These are phyloP conservation scores for Fistularia tabacaria DNA, from an alignment of 2,797 vertebrate genomes.

Conservation along the genomic window DNA sequence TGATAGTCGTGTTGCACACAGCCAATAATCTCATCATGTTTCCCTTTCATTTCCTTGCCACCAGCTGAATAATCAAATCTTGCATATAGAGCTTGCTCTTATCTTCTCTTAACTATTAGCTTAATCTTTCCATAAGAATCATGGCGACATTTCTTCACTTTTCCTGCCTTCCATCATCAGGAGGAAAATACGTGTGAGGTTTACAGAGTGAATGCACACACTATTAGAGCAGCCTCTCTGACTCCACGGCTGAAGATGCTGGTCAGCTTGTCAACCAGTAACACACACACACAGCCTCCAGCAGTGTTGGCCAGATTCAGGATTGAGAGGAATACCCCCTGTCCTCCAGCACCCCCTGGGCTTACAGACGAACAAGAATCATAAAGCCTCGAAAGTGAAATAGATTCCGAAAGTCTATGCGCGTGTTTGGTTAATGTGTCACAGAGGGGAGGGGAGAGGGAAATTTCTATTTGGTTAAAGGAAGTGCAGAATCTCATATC, in stretches of 20 bases:
- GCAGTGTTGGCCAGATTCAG: constrained; percentile 1
- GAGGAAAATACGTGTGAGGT: not conserved
- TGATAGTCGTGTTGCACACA: not conserved
- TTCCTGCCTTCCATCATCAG: constrained; percentile 3
- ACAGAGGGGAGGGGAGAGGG: too few species aligned
- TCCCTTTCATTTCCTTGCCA: constrained; percentile 1
- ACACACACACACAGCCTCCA: not conserved
- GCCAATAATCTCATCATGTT: not conserved
- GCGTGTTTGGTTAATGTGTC: too few species aligned
- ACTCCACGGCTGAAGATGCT: not conserved
- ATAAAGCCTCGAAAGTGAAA: too few species aligned
- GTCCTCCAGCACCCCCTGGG: too few species aligned
- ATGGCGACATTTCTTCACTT: constrained; percentile 1
- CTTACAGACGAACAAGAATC: too few species aligned
- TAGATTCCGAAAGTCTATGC: too few species aligned
- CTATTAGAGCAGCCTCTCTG: not conserved
- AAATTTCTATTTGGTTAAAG: too few species aligned
- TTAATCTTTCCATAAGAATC: not conserved
- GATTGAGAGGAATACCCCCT: constrained; percentile 1
- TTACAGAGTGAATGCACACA: constrained; percentile 3
- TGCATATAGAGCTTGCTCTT: not conserved
- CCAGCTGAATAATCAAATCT: constrained; percentile 8
- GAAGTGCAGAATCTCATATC: too few species aligned
- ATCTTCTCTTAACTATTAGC: constrained; percentile 3
- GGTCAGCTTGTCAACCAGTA: not conserved